These are phyloP conservation scores for Anas georgica DNA, from an alignment of 2,797 vertebrate species.

Conservation along the genomic window DNA sequence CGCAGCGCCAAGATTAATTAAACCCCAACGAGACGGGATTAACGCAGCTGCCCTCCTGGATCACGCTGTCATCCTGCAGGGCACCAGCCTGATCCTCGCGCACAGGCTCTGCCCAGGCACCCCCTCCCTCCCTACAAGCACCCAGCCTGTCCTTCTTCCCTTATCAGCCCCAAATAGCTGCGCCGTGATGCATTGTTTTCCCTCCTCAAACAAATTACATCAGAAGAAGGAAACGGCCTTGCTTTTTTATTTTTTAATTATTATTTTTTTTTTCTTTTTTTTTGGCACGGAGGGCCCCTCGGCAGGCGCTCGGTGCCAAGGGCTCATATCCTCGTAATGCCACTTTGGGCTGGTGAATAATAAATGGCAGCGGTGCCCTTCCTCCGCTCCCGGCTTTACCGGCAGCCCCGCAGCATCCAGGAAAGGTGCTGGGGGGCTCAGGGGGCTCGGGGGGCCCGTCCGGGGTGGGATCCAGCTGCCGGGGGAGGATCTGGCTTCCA, in stretches of 20 bases:
- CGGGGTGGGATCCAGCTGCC: background rate
- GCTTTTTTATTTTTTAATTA: background rate
- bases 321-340: background rate
- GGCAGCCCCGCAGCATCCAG: rapidly evolving
- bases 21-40: background rate
- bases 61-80: background rate
- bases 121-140: background rate
- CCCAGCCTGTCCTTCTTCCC: background rate
- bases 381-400: background rate
- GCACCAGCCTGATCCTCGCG: background rate
- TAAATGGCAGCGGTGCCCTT: background rate
- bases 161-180: conserved; percentile 55
- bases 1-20: background rate
- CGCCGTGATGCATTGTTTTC: conserved; percentile 34
- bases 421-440: background rate
- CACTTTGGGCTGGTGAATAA: background rate
- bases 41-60: rapidly evolving
- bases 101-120: background rate
- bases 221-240: conserved; percentile 45
- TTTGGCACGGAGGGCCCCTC: background rate
- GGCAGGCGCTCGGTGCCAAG: conserved; percentile 8
- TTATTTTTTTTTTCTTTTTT: background rate
- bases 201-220: conserved; percentile 59
- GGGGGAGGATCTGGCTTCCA: background rate
- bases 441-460: background rate